Evolutionary conservation across 2,888 invertebrate genomes (phyloP).

Genomic region (Geophilus truncorum): DNA sequence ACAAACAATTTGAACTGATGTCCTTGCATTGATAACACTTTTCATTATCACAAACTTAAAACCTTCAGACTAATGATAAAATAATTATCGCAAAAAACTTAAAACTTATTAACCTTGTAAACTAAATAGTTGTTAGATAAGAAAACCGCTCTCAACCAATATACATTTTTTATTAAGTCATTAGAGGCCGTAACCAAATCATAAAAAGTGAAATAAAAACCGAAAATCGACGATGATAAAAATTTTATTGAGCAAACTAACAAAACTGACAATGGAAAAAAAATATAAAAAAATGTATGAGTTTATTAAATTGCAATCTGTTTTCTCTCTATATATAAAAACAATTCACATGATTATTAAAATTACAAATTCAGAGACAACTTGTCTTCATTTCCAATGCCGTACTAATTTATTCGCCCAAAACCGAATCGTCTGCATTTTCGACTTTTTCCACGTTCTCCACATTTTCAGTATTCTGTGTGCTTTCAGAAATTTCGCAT

Average conservation of each 20-base stretch:
- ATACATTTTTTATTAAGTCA: too few relatives aligned
- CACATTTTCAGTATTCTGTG: not conserved
- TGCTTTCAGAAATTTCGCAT: too few relatives aligned
- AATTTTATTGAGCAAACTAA: not conserved
- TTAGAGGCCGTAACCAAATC: too few relatives aligned
- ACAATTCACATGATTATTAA: slow-evolving; percentile 3
- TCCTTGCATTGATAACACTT: too few relatives aligned
- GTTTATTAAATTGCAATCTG: not conserved
- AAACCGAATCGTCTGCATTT: too few relatives aligned
- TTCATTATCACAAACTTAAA: not conserved
- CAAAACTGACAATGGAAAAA: not conserved
- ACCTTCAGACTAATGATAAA: not conserved
- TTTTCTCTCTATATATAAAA: not conserved
- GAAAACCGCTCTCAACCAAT: too few relatives aligned
- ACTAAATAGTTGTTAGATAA: not conserved
- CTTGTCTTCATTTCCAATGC: not conserved
- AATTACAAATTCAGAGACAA: not conserved
- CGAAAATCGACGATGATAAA: not conserved
- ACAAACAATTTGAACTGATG: too few relatives aligned
- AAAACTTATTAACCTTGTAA: not conserved
- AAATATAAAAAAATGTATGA: not conserved
- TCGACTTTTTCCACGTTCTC: not conserved
- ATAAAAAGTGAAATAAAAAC: not conserved
- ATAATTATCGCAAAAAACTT: not conserved
- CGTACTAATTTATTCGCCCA: too few relatives aligned